Conservation (phyloP, 2,888 invertebrate genomes). For the Tethea ocularis region DNA sequence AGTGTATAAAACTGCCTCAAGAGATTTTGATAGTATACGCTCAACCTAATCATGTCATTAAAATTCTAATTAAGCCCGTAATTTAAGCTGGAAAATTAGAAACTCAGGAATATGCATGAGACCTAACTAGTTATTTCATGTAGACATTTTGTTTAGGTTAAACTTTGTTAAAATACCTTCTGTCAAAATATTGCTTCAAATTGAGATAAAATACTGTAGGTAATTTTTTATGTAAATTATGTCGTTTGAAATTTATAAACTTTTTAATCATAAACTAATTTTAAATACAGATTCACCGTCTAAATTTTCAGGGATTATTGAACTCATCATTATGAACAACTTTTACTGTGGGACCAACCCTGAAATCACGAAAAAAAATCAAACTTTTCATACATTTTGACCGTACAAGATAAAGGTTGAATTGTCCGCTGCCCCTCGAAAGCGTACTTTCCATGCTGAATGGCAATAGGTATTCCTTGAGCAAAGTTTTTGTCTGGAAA, state of each 20-base stretch:
- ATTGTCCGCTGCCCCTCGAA: too few relatives aligned
- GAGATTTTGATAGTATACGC: neutral
- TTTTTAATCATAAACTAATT: too few relatives aligned
- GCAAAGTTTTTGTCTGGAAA: too few relatives aligned
- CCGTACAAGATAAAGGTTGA: too few relatives aligned
- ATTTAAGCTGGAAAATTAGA: slow-evolving; percentile 23
- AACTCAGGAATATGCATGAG: neutral
- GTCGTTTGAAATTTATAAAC: neutral
- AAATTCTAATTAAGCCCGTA: slow-evolving; percentile 28
- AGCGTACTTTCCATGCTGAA: too few relatives aligned
- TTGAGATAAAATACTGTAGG: neutral
- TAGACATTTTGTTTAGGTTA: neutral
- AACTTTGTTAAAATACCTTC: neutral
- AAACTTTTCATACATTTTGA: too few relatives aligned
- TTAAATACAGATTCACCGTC: too few relatives aligned
- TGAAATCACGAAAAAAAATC: too few relatives aligned
- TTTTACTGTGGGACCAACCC: too few relatives aligned
- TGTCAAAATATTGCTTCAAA: neutral
- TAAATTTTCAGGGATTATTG: too few relatives aligned
- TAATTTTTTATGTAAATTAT: neutral
- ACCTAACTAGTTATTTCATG: neutral
- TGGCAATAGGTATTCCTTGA: too few relatives aligned
- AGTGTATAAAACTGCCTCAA: neutral
- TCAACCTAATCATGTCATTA: slow-evolving; percentile 21
- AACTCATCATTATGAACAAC: too few relatives aligned